Percentiles rank a stretch among this genome's conserved stretches.
These are phyloP conservation scores for Halocynthia aurantium DNA, from an alignment of 23 tunicate species.

Conservation along the genomic window DNA sequence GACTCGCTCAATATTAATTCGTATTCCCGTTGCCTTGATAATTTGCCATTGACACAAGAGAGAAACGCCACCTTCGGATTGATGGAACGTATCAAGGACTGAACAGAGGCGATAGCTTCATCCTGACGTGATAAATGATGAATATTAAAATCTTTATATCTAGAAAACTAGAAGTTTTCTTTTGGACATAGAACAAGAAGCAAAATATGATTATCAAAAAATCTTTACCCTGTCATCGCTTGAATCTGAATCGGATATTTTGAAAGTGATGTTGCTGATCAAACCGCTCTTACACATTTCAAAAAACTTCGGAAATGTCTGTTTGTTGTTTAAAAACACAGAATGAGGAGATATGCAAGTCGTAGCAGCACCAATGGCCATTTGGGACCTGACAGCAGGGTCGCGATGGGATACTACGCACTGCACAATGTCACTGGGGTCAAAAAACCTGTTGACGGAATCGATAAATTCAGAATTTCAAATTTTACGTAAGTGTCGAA, in stretches of 20 bases:
- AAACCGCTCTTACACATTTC: constrained; percentile 57
- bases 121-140: constrained; percentile 14
- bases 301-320: constrained; percentile 35
- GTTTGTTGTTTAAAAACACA: constrained; percentile 15
- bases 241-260: neutral
- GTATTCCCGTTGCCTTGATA: constrained; percentile 53
- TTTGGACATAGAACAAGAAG: too few species aligned
- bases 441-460: constrained; percentile 38
- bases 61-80: constrained; percentile 70
- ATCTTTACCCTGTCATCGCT: too few species aligned
- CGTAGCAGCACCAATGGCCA: constrained; percentile 63
- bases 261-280: constrained; percentile 48
- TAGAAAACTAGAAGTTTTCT: too few species aligned
- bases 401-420: constrained; percentile 50
- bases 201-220: too few species aligned
- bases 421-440: constrained; percentile 33
- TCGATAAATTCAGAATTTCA: neutral
- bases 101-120: constrained; percentile 37
- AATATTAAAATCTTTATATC: too few species aligned
- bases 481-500: neutral
- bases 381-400: constrained; percentile 25
- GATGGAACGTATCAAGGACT: constrained; percentile 46
- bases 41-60: constrained; percentile 44
- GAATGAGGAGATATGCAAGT: constrained; percentile 51
- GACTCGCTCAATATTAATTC: constrained; percentile 65